Evolutionary conservation across 2,797 vertebrate genomes (phyloP).

Genomic region (Anomalospiza imberbis): DNA sequence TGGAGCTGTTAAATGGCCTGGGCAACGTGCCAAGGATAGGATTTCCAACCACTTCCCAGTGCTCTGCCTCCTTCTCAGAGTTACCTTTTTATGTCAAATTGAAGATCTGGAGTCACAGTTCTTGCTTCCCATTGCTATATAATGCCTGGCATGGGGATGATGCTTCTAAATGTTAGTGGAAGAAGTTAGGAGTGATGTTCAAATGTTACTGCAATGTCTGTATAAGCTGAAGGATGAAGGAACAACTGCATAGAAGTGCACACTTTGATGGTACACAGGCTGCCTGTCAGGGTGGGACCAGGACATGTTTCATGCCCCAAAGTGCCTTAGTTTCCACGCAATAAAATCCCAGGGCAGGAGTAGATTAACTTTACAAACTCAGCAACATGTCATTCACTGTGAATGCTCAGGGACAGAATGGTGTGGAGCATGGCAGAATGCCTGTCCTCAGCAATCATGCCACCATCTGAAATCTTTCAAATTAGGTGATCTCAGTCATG

Average conservation of each 20-base stretch:
- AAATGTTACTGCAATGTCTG: neutral
- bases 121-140: neutral
- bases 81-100: neutral
- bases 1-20: neutral
- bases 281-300: neutral
- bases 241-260: neutral
- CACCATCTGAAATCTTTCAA: neutral
- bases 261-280: neutral
- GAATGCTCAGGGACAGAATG: neutral
- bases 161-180: neutral
- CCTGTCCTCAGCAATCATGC: neutral
- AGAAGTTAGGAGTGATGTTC: neutral
- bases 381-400: fast-evolving
- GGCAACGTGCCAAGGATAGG: neutral
- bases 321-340: neutral
- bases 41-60: neutral
- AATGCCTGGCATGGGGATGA: neutral
- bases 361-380: neutral
- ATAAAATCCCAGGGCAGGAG: neutral
- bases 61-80: neutral
- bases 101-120: neutral
- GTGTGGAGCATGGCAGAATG: neutral
- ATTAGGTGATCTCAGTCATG: neutral
- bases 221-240: neutral
- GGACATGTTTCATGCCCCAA: fast-evolving